These are phyloP conservation scores for Cenopis cana DNA, from an alignment of 2,888 invertebrate genomes.

Conservation along the genomic window DNA sequence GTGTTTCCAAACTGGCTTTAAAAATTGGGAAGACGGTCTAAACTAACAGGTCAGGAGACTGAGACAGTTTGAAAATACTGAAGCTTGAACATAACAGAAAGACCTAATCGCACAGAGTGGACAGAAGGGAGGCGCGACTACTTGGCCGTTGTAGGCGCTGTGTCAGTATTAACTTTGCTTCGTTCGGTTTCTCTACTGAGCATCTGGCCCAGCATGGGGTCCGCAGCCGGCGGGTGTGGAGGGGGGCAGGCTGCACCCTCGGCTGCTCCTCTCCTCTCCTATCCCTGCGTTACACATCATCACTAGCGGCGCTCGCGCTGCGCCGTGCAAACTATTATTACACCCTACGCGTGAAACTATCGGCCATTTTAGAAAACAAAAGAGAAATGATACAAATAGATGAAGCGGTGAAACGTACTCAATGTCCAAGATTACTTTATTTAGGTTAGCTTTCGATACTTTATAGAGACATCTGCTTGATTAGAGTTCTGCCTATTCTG, in stretches of 20 bases:
- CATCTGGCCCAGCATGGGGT: slow-evolving; percentile 93
- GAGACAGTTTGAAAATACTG: slow-evolving; percentile 62
- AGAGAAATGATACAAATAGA: slow-evolving; percentile 41
- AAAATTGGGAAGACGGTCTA: slow-evolving; percentile 63
- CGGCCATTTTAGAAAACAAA: slow-evolving; percentile 50
- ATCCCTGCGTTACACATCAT: slow-evolving; percentile 85
- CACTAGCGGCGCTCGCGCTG: slow-evolving; percentile 73
- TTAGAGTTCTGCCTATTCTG: slow-evolving; percentile 7
- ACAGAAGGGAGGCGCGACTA: slow-evolving; percentile 83
- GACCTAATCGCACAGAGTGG: slow-evolving; percentile 83
- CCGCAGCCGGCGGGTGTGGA: slow-evolving; percentile 90
- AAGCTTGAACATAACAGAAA: slow-evolving; percentile 82
- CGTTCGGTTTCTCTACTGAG: slow-evolving; percentile 87
- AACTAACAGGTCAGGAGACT: slow-evolving; percentile 74
- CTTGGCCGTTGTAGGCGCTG: slow-evolving; percentile 81
- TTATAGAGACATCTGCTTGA: slow-evolving; percentile 33
- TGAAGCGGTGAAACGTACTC: slow-evolving; percentile 45
- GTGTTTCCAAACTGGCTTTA: slow-evolving; percentile 57
- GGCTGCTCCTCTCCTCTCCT: slow-evolving; percentile 78
- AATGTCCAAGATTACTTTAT: slow-evolving; percentile 38
- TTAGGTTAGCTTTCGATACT: neutral
- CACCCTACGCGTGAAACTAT: slow-evolving; percentile 56
- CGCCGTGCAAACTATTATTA: slow-evolving; percentile 59
- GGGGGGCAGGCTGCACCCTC: slow-evolving; percentile 77
- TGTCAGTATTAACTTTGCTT: slow-evolving; percentile 86